Conservation (phyloP, 2,888 invertebrate genomes). For the Apamea epomidion region DNA sequence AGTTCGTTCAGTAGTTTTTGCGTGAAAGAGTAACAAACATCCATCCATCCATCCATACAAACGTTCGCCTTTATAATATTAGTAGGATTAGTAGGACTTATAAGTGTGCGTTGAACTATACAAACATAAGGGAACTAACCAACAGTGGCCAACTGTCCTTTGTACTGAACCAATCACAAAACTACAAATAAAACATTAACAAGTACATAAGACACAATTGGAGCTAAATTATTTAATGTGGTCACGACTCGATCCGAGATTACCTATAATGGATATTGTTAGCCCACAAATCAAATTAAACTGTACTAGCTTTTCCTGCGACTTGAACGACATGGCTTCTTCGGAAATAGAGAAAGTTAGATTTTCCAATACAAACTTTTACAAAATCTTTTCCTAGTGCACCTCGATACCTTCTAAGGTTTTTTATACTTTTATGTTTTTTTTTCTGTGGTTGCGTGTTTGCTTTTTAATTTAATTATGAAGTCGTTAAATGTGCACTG, state of each 20-base stretch:
- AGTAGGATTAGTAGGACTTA: no score
- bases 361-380: constrained; percentile 38
- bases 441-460: not conserved
- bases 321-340: constrained; percentile 23
- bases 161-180: not conserved
- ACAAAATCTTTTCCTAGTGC: constrained; percentile 6
- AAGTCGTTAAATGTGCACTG: not conserved
- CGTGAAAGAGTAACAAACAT: no score
- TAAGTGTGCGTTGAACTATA: not conserved
- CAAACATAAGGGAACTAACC: not conserved
- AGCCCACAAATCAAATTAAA: constrained; percentile 51
- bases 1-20: no score
- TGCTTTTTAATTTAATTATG: constrained; percentile 9
- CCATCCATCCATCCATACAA: no score
- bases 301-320: constrained; percentile 5
- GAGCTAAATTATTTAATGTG: constrained; percentile 38
- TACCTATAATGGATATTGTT: constrained; percentile 46
- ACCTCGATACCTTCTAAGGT: not conserved
- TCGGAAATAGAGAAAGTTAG: constrained; percentile 33
- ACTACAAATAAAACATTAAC: constrained; percentile 30
- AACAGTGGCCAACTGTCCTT: not conserved
- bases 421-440: not conserved
- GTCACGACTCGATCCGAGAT: constrained; percentile 31
- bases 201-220: constrained; percentile 18
- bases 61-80: no score